Evolutionary conservation across 2,113 vertebrate genomes (phyloP).

Genomic region (Potamarius usumacintae): DNA sequence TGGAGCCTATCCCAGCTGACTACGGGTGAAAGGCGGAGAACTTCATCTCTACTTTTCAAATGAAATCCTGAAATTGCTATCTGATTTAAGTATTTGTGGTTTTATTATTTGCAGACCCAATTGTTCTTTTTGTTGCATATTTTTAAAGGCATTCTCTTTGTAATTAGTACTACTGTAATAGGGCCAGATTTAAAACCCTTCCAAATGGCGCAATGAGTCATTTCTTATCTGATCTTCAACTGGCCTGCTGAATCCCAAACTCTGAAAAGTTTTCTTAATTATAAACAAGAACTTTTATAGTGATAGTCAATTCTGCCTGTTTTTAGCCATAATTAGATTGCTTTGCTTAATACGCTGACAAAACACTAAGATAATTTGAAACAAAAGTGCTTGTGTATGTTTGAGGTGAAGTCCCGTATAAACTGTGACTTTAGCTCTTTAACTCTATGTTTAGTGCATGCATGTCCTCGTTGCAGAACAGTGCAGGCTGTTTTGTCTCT

Average conservation of each 20-base stretch:
- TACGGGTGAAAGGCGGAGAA: too few species aligned
- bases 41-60: neutral
- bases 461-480: conserved; percentile 43
- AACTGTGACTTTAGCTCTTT: conserved; percentile 33
- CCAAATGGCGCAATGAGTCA: neutral
- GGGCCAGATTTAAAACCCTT: neutral
- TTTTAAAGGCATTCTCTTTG: neutral
- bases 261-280: conserved; percentile 15
- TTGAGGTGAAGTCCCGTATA: conserved; percentile 25
- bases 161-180: neutral
- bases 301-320: neutral
- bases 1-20: too few species aligned
- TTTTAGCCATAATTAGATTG: conserved; percentile 34
- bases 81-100: neutral
- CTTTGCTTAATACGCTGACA: neutral
- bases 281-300: conserved; percentile 20
- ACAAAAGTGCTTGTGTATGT: conserved; percentile 7
- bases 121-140: neutral
- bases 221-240: neutral
- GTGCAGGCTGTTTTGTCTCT: conserved; percentile 42
- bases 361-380: conserved; percentile 32
- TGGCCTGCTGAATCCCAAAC: neutral
- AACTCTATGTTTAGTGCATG: conserved; percentile 22
- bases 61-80: neutral
- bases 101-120: neutral